These are phyloP conservation scores for Parnassius smintheus DNA, from an alignment of 2,888 invertebrate species.

Conservation along the genomic window DNA sequence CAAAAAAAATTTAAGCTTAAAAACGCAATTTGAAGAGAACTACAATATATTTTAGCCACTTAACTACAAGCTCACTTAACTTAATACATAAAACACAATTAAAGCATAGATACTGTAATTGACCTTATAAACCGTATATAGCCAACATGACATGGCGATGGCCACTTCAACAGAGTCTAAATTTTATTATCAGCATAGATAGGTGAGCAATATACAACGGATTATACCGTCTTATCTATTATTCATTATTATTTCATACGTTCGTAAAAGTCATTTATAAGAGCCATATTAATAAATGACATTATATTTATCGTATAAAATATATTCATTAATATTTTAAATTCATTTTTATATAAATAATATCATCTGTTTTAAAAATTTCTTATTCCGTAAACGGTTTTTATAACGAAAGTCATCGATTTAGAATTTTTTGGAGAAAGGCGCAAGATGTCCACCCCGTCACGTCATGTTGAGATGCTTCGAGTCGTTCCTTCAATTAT, in stretches of 20 bases:
- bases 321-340: slow-evolving; percentile 10
- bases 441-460: slow-evolving; percentile 45
- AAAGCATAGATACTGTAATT: not conserved
- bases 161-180: slow-evolving; percentile 31
- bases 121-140: slow-evolving; percentile 29
- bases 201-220: slow-evolving; percentile 59
- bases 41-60: too few relatives aligned
- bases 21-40: too few relatives aligned
- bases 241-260: slow-evolving; percentile 30
- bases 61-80: too few relatives aligned
- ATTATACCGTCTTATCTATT: slow-evolving; percentile 55
- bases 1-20: too few relatives aligned
- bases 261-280: slow-evolving; percentile 25
- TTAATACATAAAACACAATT: too few relatives aligned
- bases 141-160: slow-evolving; percentile 32
- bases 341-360: not conserved
- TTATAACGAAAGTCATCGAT: slow-evolving; percentile 6
- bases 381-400: slow-evolving; percentile 16
- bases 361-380: slow-evolving; percentile 8
- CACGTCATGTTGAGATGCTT: slow-evolving; percentile 34
- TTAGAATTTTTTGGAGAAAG: slow-evolving; percentile 39
- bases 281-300: slow-evolving; percentile 23
- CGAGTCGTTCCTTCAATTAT: slow-evolving; percentile 42
- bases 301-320: slow-evolving; percentile 8
- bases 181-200: slow-evolving; percentile 51